Evolutionary conservation across 2,797 vertebrate genomes (phyloP).

Genomic region (Morelia viridis): DNA sequence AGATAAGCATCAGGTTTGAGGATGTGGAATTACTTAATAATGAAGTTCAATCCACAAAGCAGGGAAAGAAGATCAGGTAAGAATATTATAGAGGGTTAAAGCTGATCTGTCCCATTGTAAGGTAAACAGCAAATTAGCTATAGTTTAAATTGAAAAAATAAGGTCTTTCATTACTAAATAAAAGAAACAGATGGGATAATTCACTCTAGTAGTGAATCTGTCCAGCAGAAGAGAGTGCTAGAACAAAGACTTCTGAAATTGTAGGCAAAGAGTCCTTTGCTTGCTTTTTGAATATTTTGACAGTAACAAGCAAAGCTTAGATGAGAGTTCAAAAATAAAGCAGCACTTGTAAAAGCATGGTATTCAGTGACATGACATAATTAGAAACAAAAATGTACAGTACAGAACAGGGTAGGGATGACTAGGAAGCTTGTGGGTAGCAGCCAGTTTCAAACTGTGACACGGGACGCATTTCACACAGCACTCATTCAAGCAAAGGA

Average conservation of each 20-base stretch:
- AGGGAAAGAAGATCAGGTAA: conserved; percentile 1
- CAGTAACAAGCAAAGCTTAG: not conserved
- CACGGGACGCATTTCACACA: not conserved
- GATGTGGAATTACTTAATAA: not conserved
- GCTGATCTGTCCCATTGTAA: not conserved
- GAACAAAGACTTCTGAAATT: not conserved
- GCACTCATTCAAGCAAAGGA: not conserved
- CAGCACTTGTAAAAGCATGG: not conserved
- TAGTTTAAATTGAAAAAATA: not conserved
- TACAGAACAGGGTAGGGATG: not conserved
- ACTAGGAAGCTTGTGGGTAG: not conserved
- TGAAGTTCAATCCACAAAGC: conserved; percentile 46
- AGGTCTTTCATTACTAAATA: not conserved
- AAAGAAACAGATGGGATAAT: not conserved
- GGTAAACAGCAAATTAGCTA: not conserved
- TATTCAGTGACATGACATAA: not conserved
- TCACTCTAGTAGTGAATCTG: not conserved
- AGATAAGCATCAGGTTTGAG: conserved; percentile 7
- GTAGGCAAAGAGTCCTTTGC: not conserved
- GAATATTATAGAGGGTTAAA: not conserved
- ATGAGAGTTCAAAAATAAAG: not conserved
- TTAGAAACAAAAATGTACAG: not conserved
- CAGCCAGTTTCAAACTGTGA: not conserved
- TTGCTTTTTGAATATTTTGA: not conserved
- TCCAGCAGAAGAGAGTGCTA: not conserved